Evolutionary conservation across 2,113 vertebrate species (phyloP).

Genomic region (Monopterus albus): DNA sequence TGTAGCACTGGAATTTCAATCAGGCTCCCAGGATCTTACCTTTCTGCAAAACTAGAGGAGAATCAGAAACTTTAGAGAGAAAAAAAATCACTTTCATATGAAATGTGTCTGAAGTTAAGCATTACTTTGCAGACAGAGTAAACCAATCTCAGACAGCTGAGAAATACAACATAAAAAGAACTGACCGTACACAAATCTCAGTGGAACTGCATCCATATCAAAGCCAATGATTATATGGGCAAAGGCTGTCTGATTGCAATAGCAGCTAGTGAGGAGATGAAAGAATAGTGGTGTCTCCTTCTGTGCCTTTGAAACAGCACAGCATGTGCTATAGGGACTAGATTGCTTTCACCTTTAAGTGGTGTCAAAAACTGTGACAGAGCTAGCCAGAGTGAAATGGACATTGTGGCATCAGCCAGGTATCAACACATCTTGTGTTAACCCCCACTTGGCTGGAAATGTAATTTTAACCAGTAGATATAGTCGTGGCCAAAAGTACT

Average conservation of each 20-base stretch:
- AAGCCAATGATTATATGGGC: constrained; percentile 55
- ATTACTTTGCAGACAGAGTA: constrained; percentile 48
- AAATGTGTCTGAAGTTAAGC: constrained; percentile 45
- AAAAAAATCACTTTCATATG: constrained; percentile 31
- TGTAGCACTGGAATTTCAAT: constrained; percentile 71
- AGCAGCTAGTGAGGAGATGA: constrained; percentile 49
- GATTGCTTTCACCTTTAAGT: constrained; percentile 40
- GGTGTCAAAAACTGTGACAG: constrained; percentile 31
- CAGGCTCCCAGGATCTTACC: constrained; percentile 41
- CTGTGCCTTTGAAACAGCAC: constrained; percentile 30
- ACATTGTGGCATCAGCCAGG: constrained; percentile 4
- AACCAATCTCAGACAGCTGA: constrained; percentile 41
- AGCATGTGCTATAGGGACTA: constrained; percentile 14
- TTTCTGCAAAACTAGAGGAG: constrained; percentile 25
- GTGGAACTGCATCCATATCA: constrained; percentile 59
- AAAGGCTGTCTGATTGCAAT: constrained; percentile 58
- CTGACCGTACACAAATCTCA: constrained; percentile 60
- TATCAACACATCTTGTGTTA: constrained; percentile 1
- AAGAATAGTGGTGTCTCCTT: constrained; percentile 52
- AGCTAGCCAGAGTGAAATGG: constrained; percentile 14
- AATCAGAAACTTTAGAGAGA: constrained; percentile 19
- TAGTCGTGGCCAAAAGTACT: too few relatives aligned
- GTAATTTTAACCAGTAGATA: too few relatives aligned
- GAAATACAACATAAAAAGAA: constrained; percentile 55
- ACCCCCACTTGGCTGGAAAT: too few relatives aligned